Evolutionary conservation across 2,113 vertebrate species (phyloP).

Genomic region (Actenoides hombroni): DNA sequence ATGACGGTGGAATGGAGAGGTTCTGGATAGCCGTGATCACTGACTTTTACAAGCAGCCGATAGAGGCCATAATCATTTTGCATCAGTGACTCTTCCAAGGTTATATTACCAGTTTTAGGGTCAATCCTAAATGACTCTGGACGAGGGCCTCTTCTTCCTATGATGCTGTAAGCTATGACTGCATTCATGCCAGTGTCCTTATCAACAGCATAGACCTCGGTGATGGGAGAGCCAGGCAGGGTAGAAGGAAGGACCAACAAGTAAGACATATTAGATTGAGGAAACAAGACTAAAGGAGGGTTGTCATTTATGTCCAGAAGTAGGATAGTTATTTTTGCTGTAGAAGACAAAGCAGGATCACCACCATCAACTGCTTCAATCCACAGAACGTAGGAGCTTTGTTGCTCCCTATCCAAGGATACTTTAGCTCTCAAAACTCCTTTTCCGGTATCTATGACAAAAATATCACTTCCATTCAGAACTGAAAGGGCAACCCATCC

Average conservation of each 20-base stretch:
- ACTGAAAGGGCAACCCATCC: constrained; percentile 96
- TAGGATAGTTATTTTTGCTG: constrained; percentile 92
- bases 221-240: constrained; percentile 93
- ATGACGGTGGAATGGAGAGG: constrained; percentile 91
- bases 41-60: constrained; percentile 94
- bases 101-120: constrained; percentile 95
- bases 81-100: constrained; percentile 88
- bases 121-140: constrained; percentile 94
- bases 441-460: constrained; percentile 94
- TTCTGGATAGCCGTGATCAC: constrained; percentile 94
- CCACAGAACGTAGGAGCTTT: constrained; percentile 93
- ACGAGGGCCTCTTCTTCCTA: constrained; percentile 91
- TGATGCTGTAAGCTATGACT: constrained; percentile 96
- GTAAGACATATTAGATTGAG: constrained; percentile 97
- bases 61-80: constrained; percentile 90
- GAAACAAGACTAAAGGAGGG: constrained; percentile 93
- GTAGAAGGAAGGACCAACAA: constrained; percentile 92
- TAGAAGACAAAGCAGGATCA: constrained; percentile 90
- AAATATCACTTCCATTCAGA: constrained; percentile 93
- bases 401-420: constrained; percentile 92
- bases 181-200: constrained; percentile 98
- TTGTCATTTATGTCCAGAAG: constrained; percentile 98
- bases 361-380: constrained; percentile 93
- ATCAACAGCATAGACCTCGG: constrained; percentile 96
- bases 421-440: constrained; percentile 91